Evolutionary conservation across 1,140 invertebrate species (phyloP).

Genomic region (Leguminivora glycinivorella): DNA sequence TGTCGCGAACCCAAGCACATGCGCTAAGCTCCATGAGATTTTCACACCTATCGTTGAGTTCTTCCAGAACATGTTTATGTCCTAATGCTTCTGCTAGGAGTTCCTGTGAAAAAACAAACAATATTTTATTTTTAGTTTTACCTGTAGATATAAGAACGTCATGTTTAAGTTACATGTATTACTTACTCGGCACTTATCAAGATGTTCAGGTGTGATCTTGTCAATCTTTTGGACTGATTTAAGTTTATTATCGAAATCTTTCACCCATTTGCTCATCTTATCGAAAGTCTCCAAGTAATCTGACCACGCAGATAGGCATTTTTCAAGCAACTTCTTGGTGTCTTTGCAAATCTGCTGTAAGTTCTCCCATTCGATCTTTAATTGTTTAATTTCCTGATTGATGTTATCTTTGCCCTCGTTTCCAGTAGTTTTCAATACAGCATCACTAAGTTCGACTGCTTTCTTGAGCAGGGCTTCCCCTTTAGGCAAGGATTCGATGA

Average conservation of each 20-base stretch:
- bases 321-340: slow-evolving; percentile 86
- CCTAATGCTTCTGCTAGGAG: slow-evolving; percentile 87
- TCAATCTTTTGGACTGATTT: slow-evolving; percentile 84
- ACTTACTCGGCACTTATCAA: slow-evolving; percentile 86
- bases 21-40: slow-evolving; percentile 91
- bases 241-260: slow-evolving; percentile 85
- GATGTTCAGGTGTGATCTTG: slow-evolving; percentile 89
- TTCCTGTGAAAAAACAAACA: slow-evolving; percentile 65
- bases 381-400: slow-evolving; percentile 89
- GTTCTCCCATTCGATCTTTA: slow-evolving; percentile 93
- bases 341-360: slow-evolving; percentile 90
- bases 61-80: slow-evolving; percentile 89
- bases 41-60: slow-evolving; percentile 92
- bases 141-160: background rate
- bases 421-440: slow-evolving; percentile 89
- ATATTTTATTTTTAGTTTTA: background rate
- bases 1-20: slow-evolving; percentile 89
- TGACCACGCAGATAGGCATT: slow-evolving; percentile 92
- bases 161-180: slow-evolving; percentile 14
- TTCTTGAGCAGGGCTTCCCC: slow-evolving; percentile 87
- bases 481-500: slow-evolving; percentile 83
- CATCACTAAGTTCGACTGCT: slow-evolving; percentile 87
- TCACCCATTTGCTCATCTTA: slow-evolving; percentile 89
- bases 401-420: slow-evolving; percentile 92
- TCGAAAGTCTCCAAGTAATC: slow-evolving; percentile 89